phyloP scores from a whole-genome alignment of 1,140 invertebrate species.

The Trichoplusia ni region DNA sequence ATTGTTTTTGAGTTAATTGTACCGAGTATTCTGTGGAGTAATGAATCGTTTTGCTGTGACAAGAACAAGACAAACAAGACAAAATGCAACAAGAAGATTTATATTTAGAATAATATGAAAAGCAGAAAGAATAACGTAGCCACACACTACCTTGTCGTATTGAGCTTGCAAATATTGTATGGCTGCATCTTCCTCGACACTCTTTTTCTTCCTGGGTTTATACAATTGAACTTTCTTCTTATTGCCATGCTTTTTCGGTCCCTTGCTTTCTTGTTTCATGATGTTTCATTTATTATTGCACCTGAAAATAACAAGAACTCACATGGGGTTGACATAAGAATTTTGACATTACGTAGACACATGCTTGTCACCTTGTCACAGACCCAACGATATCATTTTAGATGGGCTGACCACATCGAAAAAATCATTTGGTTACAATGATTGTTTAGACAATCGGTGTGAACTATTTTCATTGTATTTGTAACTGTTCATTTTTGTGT shows the following conservation, averaged over 20 bases:
- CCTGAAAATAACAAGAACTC: neutral
- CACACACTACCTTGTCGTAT: slow-evolving; percentile 79
- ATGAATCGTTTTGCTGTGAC: no score
- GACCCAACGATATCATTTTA: no score
- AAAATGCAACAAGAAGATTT: no score
- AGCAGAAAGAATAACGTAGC: neutral
- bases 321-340: slow-evolving; percentile 28
- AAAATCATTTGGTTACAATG: no score
- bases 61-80: no score
- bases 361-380: no score
- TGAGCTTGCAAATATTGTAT: slow-evolving; percentile 84
- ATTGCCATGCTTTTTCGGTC: slow-evolving; percentile 52
- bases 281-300: neutral
- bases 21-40: no score
- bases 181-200: slow-evolving; percentile 81
- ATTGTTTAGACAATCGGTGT: no score
- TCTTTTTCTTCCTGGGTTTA: slow-evolving; percentile 81
- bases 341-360: slow-evolving; percentile 32
- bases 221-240: slow-evolving; percentile 74
- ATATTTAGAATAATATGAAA: slow-evolving; percentile 31
- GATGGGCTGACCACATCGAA: no score
- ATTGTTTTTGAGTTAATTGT: no score
- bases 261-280: slow-evolving; percentile 58
- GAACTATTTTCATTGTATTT: no score
- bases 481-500: no score